These are phyloP conservation scores for Gambelia wislizenii DNA, from an alignment of 2,797 vertebrate species.

Conservation along the genomic window DNA sequence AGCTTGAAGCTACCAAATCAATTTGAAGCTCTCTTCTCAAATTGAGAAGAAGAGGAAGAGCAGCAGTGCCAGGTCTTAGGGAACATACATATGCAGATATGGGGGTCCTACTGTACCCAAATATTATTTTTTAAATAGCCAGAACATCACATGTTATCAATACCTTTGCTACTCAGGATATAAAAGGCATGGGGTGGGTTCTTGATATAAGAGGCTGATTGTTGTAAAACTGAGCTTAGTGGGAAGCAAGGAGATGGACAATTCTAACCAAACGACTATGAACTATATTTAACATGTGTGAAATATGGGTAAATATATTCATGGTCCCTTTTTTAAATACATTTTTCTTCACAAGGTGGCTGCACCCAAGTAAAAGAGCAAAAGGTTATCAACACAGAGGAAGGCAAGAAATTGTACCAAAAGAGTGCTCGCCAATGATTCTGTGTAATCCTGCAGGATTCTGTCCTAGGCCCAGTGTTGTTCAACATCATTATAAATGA, in stretches of 20 bases:
- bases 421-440: no score
- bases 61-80: no score
- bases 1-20: no score
- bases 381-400: background rate
- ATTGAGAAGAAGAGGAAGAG: no score
- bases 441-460: no score
- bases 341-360: background rate
- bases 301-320: background rate
- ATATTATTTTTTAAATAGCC: background rate
- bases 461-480: no score
- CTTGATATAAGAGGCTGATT: no score
- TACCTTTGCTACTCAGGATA: background rate
- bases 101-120: no score
- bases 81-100: no score
- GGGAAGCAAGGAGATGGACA: background rate
- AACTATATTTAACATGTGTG: background rate
- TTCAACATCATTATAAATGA: no score
- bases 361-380: background rate
- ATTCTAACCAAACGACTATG: background rate
- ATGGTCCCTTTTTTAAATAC: background rate
- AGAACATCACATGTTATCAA: background rate
- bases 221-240: background rate
- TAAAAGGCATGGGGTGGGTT: background rate
- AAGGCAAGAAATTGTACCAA: background rate
- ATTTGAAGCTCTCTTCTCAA: no score